These are phyloP conservation scores for Halictus rubicundus DNA, from an alignment of 1,140 invertebrate genomes.

Conservation along the genomic window DNA sequence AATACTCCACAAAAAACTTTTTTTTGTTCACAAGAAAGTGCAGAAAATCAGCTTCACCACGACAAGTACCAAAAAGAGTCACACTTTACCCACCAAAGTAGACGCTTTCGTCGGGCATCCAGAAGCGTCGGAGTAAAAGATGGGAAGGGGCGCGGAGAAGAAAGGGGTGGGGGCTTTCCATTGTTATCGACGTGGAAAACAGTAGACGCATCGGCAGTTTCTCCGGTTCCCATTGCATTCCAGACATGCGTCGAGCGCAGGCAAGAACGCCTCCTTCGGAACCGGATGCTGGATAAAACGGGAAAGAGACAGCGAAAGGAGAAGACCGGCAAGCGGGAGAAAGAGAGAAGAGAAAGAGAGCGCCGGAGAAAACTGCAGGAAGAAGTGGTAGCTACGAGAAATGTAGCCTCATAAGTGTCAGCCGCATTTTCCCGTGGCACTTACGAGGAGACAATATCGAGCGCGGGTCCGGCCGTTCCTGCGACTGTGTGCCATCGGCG, in stretches of 20 bases:
- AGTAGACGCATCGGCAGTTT: constrained; percentile 10
- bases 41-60: too few relatives aligned
- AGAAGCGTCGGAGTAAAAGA: too few relatives aligned
- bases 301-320: too few relatives aligned
- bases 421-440: constrained; percentile 40
- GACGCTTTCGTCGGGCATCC: too few relatives aligned
- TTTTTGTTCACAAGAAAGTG: too few relatives aligned
- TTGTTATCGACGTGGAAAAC: not conserved
- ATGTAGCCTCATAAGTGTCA: constrained; percentile 52
- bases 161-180: not conserved
- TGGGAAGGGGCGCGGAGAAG: too few relatives aligned
- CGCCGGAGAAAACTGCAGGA: not conserved
- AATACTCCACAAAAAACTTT: too few relatives aligned
- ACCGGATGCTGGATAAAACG: too few relatives aligned
- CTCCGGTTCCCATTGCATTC: not conserved
- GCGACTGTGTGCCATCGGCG: constrained; percentile 9
- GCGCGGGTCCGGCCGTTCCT: not conserved
- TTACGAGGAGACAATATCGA: constrained; percentile 47
- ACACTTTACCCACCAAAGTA: too few relatives aligned
- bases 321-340: not conserved
- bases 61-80: too few relatives aligned
- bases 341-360: not conserved
- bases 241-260: constrained; percentile 11
- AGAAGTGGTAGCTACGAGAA: constrained; percentile 7
- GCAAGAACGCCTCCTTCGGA: not conserved